Evolutionary conservation across 2,888 invertebrate species (phyloP).

Genomic region (Helleia helle): DNA sequence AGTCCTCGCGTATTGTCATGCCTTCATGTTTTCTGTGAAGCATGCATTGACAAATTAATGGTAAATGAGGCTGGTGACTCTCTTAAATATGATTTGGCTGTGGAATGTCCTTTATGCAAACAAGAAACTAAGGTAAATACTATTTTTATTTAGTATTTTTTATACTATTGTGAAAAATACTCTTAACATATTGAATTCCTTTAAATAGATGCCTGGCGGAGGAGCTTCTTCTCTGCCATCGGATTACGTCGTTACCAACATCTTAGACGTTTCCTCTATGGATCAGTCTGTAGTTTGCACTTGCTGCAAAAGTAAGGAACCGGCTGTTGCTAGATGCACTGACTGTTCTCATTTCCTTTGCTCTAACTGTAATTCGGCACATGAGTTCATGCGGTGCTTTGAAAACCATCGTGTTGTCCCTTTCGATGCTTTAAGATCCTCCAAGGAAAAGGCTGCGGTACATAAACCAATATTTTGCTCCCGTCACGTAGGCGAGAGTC

Average conservation of each 20-base stretch:
- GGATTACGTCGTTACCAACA: slow-evolving; percentile 90
- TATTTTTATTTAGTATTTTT: no score
- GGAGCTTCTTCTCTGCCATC: slow-evolving; percentile 86
- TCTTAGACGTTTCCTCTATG: slow-evolving; percentile 86
- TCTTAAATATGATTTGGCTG: slow-evolving; percentile 75
- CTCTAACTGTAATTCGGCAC: slow-evolving; percentile 94
- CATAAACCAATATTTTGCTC: slow-evolving; percentile 92
- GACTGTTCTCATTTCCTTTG: slow-evolving; percentile 96
- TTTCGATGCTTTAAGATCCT: slow-evolving; percentile 87
- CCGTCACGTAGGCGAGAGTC: slow-evolving; percentile 85
- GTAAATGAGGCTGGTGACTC: slow-evolving; percentile 81
- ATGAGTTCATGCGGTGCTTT: slow-evolving; percentile 97
- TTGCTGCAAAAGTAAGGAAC: slow-evolving; percentile 96
- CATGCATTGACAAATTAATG: slow-evolving; percentile 88
- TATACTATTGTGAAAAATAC: no score
- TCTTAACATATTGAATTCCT: slow-evolving; percentile 14
- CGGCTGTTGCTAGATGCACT: slow-evolving; percentile 93
- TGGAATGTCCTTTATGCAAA: slow-evolving; percentile 87
- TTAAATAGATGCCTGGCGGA: slow-evolving; percentile 77
- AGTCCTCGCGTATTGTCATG: slow-evolving; percentile 92
- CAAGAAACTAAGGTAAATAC: slow-evolving; percentile 86
- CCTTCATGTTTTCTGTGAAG: slow-evolving; percentile 96
- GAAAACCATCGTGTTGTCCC: slow-evolving; percentile 94
- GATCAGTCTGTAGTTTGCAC: slow-evolving; percentile 87
- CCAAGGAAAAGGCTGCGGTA: slow-evolving; percentile 85